Evolutionary conservation across 2,797 vertebrate genomes (phyloP).

Genomic region (Falco biarmicus): DNA sequence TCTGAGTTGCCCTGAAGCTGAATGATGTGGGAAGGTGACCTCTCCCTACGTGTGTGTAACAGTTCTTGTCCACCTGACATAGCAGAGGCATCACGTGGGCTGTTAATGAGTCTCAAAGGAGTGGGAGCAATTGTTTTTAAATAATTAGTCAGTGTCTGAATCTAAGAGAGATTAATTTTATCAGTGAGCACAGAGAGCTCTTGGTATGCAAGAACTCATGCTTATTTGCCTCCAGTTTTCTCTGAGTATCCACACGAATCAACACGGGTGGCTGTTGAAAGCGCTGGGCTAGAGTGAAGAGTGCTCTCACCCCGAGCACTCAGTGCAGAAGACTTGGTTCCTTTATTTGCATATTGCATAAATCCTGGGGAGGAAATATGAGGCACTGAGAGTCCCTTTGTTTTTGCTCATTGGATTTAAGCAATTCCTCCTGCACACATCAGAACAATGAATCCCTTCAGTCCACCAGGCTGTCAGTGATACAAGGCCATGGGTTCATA

Average conservation of each 20-base stretch:
- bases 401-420: slow-evolving; percentile 55
- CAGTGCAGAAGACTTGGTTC: background rate
- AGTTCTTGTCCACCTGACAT: background rate
- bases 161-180: background rate
- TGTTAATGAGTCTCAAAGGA: background rate
- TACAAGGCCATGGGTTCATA: background rate
- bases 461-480: background rate
- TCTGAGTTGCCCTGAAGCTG: background rate
- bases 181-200: background rate
- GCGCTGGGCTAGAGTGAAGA: background rate
- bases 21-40: background rate
- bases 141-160: background rate
- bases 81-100: background rate
- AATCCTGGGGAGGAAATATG: slow-evolving; percentile 40
- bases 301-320: background rate
- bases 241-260: background rate
- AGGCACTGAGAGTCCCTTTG: slow-evolving; percentile 57
- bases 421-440: slow-evolving; percentile 42
- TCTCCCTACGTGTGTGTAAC: background rate
- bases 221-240: slow-evolving; percentile 13
- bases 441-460: slow-evolving; percentile 64
- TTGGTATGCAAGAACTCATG: background rate
- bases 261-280: background rate
- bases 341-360: slow-evolving; percentile 54
- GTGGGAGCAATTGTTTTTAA: background rate